Conservation (phyloP, 2,888 invertebrate genomes). For the Drosophila nigricruria region DNA sequence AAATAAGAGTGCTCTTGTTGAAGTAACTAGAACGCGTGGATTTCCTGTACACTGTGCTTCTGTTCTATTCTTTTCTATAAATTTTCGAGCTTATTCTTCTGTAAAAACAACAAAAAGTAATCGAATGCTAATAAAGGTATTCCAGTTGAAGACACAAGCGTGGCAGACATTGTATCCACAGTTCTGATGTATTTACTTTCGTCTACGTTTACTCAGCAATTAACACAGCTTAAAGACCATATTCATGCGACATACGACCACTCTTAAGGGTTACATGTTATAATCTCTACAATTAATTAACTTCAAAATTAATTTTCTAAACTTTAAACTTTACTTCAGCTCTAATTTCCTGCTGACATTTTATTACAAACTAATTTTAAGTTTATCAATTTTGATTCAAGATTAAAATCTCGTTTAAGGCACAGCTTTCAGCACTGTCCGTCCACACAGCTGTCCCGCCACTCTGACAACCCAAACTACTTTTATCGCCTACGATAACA, state of each 20-base stretch:
- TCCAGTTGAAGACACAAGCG: background rate
- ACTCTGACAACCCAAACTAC: conserved; percentile 9
- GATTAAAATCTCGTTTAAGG: conserved; percentile 17
- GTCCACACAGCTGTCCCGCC: conserved; percentile 8
- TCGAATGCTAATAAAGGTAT: background rate
- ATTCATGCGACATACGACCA: too few relatives aligned
- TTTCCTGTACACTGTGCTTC: background rate
- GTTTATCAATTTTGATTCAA: conserved; percentile 28
- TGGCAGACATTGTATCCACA: background rate
- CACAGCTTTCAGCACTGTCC: conserved; percentile 30
- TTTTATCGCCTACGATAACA: conserved; percentile 43
- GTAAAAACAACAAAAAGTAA: background rate
- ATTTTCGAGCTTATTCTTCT: background rate
- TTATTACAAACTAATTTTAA: conserved; percentile 18
- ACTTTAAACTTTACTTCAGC: background rate
- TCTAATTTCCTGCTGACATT: conserved; percentile 24
- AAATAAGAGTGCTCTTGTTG: background rate
- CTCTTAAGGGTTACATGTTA: background rate
- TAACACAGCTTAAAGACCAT: background rate
- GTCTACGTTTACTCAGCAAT: background rate
- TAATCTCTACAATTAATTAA: background rate
- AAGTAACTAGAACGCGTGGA: background rate
- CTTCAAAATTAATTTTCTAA: background rate
- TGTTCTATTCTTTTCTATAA: background rate
- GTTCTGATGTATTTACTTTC: background rate